Evolutionary conservation across 2,797 vertebrate species (phyloP).

Genomic region (Agapornis canus): DNA sequence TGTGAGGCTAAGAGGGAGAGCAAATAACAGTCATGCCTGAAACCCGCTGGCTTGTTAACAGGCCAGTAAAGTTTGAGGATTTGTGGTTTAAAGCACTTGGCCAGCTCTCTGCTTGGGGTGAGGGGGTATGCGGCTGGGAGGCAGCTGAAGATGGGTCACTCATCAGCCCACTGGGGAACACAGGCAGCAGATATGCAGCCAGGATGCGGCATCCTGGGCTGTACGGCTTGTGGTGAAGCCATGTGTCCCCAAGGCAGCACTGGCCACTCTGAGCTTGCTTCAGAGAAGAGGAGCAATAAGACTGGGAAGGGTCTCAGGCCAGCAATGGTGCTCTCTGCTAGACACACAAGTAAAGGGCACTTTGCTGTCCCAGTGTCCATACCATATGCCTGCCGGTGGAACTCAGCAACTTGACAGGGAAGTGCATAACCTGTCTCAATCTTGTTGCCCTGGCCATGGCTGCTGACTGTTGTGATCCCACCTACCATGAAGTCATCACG

Average conservation of each 20-base stretch:
- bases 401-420: fast-evolving
- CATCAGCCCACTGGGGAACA: not conserved
- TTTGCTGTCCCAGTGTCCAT: not conserved
- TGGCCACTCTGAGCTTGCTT: fast-evolving
- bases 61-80: not conserved
- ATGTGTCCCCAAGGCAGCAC: fast-evolving
- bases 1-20: not conserved
- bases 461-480: not conserved
- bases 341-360: fast-evolving
- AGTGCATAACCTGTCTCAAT: fast-evolving
- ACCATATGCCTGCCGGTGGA: fast-evolving
- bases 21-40: not conserved
- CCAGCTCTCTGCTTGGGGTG: not conserved
- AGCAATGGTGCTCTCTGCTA: fast-evolving
- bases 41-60: not conserved
- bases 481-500: not conserved
- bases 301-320: not conserved
- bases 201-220: not conserved
- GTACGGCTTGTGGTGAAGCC: not conserved
- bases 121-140: fast-evolving
- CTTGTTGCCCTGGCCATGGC: fast-evolving
- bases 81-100: not conserved
- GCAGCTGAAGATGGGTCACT: not conserved
- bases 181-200: fast-evolving
- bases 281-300: not conserved